These are phyloP conservation scores for Chloropsis hardwickii DNA, from an alignment of 2,113 vertebrate species.

Conservation along the genomic window DNA sequence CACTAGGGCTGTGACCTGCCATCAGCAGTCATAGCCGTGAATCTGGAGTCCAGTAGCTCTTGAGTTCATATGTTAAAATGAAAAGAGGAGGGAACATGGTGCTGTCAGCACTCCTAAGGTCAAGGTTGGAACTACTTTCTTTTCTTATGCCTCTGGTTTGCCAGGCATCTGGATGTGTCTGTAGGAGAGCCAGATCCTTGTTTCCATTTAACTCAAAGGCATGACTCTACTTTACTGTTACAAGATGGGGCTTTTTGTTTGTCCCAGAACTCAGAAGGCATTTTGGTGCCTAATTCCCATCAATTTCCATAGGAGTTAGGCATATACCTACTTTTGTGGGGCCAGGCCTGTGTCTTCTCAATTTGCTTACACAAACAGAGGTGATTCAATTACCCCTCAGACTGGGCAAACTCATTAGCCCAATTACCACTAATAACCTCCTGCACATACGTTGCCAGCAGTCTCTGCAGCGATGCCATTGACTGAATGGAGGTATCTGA, in stretches of 20 bases:
- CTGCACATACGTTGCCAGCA: background rate
- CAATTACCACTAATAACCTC: conserved; percentile 43
- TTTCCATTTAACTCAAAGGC: background rate
- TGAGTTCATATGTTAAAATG: background rate
- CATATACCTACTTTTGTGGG: background rate
- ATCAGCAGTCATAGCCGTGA: background rate
- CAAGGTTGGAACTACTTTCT: background rate
- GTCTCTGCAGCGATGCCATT: background rate
- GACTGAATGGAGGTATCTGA: background rate
- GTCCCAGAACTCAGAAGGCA: background rate
- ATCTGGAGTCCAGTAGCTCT: background rate
- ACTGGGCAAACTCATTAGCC: conserved; percentile 38
- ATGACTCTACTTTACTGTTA: background rate
- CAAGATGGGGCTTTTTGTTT: background rate
- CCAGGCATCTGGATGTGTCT: background rate
- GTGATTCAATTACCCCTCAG: conserved; percentile 34
- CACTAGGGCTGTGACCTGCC: background rate
- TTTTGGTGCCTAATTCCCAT: conserved; percentile 20
- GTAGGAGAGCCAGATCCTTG: background rate
- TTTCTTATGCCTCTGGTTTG: background rate
- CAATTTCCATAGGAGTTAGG: background rate
- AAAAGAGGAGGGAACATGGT: background rate
- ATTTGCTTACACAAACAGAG: conserved; percentile 17
- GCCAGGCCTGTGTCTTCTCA: conserved; percentile 34
- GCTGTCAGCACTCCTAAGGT: background rate